These are phyloP conservation scores for Protodeltote pygarga DNA, from an alignment of 2,888 invertebrate species.

Conservation along the genomic window DNA sequence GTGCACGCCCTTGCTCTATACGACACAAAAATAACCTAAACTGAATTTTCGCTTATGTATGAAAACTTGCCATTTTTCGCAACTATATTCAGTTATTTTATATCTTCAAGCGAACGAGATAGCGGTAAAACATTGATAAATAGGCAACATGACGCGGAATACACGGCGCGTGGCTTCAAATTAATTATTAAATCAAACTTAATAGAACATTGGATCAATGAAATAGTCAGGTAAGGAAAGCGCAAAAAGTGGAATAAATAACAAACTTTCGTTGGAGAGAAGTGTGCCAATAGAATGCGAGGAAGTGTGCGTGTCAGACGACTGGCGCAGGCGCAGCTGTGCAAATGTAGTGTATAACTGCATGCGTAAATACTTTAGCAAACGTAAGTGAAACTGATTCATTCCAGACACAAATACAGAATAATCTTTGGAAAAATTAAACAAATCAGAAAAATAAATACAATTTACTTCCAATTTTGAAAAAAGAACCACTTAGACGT, in stretches of 20 bases:
- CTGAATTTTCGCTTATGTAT: no score
- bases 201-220: constrained; percentile 63
- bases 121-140: constrained; percentile 25
- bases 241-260: constrained; percentile 76
- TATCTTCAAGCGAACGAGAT: no score
- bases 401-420: constrained; percentile 29
- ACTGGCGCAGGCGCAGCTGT: constrained; percentile 41
- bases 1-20: no score
- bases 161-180: constrained; percentile 36
- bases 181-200: constrained; percentile 61
- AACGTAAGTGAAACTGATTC: constrained; percentile 72
- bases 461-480: background rate
- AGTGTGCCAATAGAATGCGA: constrained; percentile 77
- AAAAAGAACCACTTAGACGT: background rate
- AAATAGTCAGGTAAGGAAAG: constrained; percentile 63
- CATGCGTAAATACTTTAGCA: constrained; percentile 62
- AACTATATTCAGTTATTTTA: no score
- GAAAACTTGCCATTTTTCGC: no score
- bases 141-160: constrained; percentile 4
- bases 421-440: constrained; percentile 25
- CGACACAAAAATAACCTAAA: no score
- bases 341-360: constrained; percentile 64
- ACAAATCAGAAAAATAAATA: constrained; percentile 8
- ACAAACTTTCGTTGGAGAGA: constrained; percentile 78
- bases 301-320: constrained; percentile 61